These are phyloP conservation scores for Tenebrosternarchus preto DNA, from an alignment of 2,113 vertebrate genomes.

Conservation along the genomic window DNA sequence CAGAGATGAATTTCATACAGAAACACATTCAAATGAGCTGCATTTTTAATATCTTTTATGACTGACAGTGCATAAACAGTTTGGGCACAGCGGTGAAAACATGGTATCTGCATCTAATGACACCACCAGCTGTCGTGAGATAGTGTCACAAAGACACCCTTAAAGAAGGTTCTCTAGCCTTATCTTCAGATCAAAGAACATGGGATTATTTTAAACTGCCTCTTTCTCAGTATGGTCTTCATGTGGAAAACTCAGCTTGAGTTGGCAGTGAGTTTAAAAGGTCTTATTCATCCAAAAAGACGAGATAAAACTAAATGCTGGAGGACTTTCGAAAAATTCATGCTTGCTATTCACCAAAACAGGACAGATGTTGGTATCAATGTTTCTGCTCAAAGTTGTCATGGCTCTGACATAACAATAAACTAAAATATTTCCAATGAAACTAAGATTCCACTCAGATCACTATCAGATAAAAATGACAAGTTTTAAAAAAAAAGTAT, in stretches of 20 bases:
- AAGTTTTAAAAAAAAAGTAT: too few species aligned
- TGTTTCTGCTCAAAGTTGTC: too few species aligned
- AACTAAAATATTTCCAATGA: too few species aligned
- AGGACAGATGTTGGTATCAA: too few species aligned
- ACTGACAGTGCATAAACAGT: conserved; percentile 13
- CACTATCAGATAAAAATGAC: too few species aligned
- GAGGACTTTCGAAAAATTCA: too few species aligned
- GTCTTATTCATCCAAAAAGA: background rate
- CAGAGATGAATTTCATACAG: conserved; percentile 29
- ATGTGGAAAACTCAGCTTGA: background rate
- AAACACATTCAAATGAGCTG: background rate
- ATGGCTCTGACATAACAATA: too few species aligned
- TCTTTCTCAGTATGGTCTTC: background rate
- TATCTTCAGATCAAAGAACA: background rate
- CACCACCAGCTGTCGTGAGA: background rate
- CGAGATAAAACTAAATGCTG: too few species aligned
- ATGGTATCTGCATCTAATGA: conserved; percentile 17
- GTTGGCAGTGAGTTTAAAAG: background rate
- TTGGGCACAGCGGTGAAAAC: conserved; percentile 17
- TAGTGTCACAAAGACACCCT: background rate
- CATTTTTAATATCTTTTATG: conserved; percentile 20
- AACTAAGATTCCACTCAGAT: too few species aligned
- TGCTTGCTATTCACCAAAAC: too few species aligned
- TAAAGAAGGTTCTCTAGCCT: background rate
- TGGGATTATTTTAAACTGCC: background rate